Evolutionary conservation across 2,888 invertebrate species (phyloP).

Genomic region (Thereva nobilitata): DNA sequence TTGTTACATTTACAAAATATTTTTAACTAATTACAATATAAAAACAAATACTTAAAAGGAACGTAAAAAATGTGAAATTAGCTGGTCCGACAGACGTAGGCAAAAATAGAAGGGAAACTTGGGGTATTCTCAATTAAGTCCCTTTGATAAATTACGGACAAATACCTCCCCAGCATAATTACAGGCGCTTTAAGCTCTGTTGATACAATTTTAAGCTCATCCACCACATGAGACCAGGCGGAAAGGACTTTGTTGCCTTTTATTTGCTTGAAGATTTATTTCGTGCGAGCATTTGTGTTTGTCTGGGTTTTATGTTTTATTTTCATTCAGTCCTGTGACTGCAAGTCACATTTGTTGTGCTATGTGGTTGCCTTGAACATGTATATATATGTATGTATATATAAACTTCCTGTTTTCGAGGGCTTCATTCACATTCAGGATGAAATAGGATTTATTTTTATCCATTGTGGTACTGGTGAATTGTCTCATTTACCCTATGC

Average conservation of each 20-base stretch:
- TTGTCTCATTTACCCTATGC: not conserved
- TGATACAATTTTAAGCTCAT: constrained; percentile 43
- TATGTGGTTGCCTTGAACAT: constrained; percentile 2
- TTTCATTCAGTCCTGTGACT: constrained; percentile 34
- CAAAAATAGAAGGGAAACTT: constrained; percentile 31
- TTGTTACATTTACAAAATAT: too few species aligned
- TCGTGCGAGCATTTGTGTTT: constrained; percentile 36
- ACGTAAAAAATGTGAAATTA: constrained; percentile 17
- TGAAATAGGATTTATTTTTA: too few species aligned
- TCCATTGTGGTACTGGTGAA: not conserved
- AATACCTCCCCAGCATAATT: constrained; percentile 43
- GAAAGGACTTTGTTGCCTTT: constrained; percentile 39
- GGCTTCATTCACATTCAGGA: too few species aligned
- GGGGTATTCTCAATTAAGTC: constrained; percentile 40
- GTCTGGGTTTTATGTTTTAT: constrained; percentile 33
- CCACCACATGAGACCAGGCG: constrained; percentile 42
- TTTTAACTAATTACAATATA: not conserved
- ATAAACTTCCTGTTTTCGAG: too few species aligned
- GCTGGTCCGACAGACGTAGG: constrained; percentile 17
- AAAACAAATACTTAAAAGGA: constrained; percentile 10
- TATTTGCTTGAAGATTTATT: constrained; percentile 37
- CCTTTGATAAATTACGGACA: constrained; percentile 44
- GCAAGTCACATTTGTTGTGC: not conserved
- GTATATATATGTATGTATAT: too few species aligned
- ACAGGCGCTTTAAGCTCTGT: constrained; percentile 43